phyloP scores from a whole-genome alignment of 2,888 invertebrate species.

The Vannuccia rotundouncinata region DNA sequence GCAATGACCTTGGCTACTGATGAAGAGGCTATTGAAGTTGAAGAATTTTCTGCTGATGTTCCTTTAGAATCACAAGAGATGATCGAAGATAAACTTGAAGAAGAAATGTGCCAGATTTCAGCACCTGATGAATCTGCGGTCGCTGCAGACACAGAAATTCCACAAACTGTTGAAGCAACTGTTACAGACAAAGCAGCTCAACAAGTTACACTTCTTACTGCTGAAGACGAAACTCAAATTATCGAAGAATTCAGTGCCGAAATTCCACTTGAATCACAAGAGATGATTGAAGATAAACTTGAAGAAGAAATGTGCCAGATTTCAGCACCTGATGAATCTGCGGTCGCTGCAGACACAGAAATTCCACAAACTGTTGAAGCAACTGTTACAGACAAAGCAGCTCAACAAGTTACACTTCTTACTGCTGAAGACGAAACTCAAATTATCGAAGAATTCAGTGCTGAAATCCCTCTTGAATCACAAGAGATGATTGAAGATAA shows the following conservation, averaged over 20 bases:
- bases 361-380: background rate
- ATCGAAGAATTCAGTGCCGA: background rate
- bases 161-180: background rate
- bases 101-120: background rate
- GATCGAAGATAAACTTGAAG: conserved; percentile 3
- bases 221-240: background rate
- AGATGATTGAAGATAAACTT: background rate
- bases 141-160: background rate
- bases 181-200: background rate
- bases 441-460: background rate
- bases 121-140: background rate
- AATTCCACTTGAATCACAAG: conserved; percentile 9
- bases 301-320: conserved; percentile 10
- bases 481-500: conserved; percentile 6
- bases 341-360: background rate
- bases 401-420: background rate
- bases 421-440: background rate
- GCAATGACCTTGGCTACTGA: background rate
- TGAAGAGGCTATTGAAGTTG: background rate
- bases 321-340: background rate
- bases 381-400: background rate
- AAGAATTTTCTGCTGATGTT: background rate
- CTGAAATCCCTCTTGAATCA: conserved; percentile 9
- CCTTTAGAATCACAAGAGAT: background rate
- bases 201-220: background rate